Base-by-base conservation (phyloP, 1,140 invertebrate species). In the Nephotettix cincticeps region DNA sequence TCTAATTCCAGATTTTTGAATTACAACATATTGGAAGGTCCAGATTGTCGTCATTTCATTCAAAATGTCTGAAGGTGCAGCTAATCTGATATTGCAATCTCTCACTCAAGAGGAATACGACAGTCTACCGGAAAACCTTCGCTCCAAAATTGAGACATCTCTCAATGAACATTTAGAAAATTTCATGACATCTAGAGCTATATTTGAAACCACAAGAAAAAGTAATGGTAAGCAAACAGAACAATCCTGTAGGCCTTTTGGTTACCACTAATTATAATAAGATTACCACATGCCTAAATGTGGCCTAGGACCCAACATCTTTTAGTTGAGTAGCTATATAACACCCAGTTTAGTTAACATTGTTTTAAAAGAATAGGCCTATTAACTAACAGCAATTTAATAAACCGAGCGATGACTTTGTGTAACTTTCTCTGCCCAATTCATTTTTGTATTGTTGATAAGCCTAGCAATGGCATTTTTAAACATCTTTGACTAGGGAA, bases 161-260 rank as follows among this genome's bases (percentile, higher is more conserved):
- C 86, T 89, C 70, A 86, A 86, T 36, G 81, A 85, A 71, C 86
- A 87, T 79, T 87, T 89, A 75, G 87, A 89, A 75, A 87, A 90
- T 79, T 89, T 86, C 51, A 83, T 90, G 43, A 89, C 87, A n/a
- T 84, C 86, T 1, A 90, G 90, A 82, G 89, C 89, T 3, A 80
- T 90, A 21, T 85, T 87, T 72, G 88, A 90, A 78, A 86, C 85
- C 29, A 84, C 81, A 68, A 85, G 84, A 77, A 82, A 83, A 68
- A 85, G 83, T 79, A 81, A 86, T 72, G 88, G 89, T 90, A 83
- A 78, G 77, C 74, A 28, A n/a, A 21, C 21, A 13, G 4, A 69
- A n/a, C 13, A 47, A 54, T 32, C 14, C 11, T 14, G 14, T 13
- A 27, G 29, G 9, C 30, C 13, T 65, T 27, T 32, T 58, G 23